Evolutionary conservation across 2,797 vertebrate species (phyloP), one percentile per base, ranked within the genome.

Genomic region (Syncerus caffer): DNA sequence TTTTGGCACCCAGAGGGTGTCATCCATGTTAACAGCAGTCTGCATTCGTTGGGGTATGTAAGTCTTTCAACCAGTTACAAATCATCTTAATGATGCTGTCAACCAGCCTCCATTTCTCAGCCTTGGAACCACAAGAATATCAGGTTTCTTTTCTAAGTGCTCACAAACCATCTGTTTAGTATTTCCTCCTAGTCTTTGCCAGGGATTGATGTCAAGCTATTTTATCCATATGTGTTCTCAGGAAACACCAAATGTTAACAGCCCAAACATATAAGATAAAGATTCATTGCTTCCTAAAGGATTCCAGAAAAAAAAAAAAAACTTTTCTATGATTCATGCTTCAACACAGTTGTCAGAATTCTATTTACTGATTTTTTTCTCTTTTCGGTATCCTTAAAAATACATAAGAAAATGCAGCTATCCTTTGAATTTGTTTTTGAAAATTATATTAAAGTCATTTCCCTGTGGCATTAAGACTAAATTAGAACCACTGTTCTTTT

Each of bases 131-230:
- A 95, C 90, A 96, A 97, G 85, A 94, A 50, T 97, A 98, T 98
- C 98, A 62, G 38, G 86, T 98, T 98, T 34, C 96, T 88, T 91
- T 93, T 85, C 94, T 97, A 98, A 98, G 96, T 96, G 96, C 96
- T 97, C 94, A 50, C 93, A 96, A 96, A 93, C 96, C 96, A 97
- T 98, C 96, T 98, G 96, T 93, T 96, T 98, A 97, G 62, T 96
- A 95, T 98, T 98, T 97, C 89, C 85, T 98, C 71, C 50, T 47
- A 74, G 84, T 51, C 53, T 96, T 97, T 96, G 79, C 76, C 83
- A 96, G 83, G 57, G 95, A 97, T 97, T 23, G 2, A 97, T 97
- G 95, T 97, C 96, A 97, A 90, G 90, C 89, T 88, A 89, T 90
- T 97, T 90, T 95, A 93, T 93, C 95, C 74, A 76, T 93, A 95